These are phyloP conservation scores for Hirundichthys speculiger DNA, from an alignment of 2,113 vertebrate genomes.

Conservation along the genomic window DNA sequence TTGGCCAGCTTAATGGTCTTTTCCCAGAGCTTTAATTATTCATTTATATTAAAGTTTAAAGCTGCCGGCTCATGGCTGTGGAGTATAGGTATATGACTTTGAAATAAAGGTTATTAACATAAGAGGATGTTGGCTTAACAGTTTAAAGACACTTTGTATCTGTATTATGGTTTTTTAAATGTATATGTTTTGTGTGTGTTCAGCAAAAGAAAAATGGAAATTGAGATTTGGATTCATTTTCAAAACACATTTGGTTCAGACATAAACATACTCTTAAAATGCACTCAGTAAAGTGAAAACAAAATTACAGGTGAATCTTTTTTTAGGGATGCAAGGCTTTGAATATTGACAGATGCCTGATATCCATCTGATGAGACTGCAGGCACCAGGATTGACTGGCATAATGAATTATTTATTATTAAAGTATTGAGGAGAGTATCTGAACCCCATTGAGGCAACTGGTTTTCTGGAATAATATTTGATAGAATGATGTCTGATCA, in stretches of 20 bases:
- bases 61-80: slow-evolving; percentile 45
- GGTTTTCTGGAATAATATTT: too few species aligned
- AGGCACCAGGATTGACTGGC: too few species aligned
- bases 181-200: neutral
- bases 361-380: too few species aligned
- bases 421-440: too few species aligned
- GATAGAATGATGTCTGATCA: too few species aligned
- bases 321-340: too few species aligned
- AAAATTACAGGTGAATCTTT: too few species aligned
- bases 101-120: slow-evolving; percentile 64
- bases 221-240: neutral
- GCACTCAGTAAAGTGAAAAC: too few species aligned
- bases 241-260: neutral
- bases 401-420: too few species aligned
- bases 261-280: too few species aligned
- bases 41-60: slow-evolving; percentile 77
- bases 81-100: slow-evolving; percentile 34
- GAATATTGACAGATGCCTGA: too few species aligned
- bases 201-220: neutral
- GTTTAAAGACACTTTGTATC: slow-evolving; percentile 22
- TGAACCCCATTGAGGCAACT: too few species aligned
- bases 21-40: slow-evolving; percentile 78
- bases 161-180: neutral
- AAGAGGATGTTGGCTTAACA: slow-evolving; percentile 49
- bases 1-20: slow-evolving; percentile 69